Evolutionary conservation across 2,113 vertebrate species (phyloP), one percentile per base, ranked within the genome.

Genomic region (Piprites chloris): DNA sequence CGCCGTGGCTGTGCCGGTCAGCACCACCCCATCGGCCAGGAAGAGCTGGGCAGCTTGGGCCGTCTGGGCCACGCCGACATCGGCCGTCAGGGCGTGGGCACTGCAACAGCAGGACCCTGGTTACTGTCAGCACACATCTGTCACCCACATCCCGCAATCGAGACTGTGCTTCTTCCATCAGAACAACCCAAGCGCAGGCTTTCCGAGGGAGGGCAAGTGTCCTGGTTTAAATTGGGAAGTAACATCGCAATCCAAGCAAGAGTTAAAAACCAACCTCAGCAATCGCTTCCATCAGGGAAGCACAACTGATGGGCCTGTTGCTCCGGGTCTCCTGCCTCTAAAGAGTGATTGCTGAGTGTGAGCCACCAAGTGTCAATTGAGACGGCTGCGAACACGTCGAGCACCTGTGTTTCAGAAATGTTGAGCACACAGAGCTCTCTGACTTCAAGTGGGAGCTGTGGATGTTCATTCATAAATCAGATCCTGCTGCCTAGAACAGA

Each of bases 31-130:
- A 1, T 99, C 99, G 7, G 98, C 98, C 86, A 99, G 98, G 96
- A 99, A 99, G 90, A 99, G 97, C 97, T 99, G 98, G 0, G 99
- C 98, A 4, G 99, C 99, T 6, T 16, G 96, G 0, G 98, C 98
- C 0, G 97, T 99, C 91, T 99, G 98, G 8, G 95, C 94, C 30
- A 98, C 87, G 27, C 97, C 94, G 72, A 99, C 94, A 26, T 99
- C 99, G 41, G 98, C 97, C 0, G 98, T 99, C 89, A 99, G 89
- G 4, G 98, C 97, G 1, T 99, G 98, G 56, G 99, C 98, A 50
- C 99, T 99, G 97, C 33, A 75, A 62, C 52, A 85, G 61, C 8
- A 2, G 19, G 91, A 67, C 42, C 12, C n/a, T 41, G 58, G 74
- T 95, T 90, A 95, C 62, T 59, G 56, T 19, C 33, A 2, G 91